These are phyloP conservation scores for Elephantulus edwardii DNA, from an alignment of 2,113 vertebrate species.

Conservation along the genomic window DNA sequence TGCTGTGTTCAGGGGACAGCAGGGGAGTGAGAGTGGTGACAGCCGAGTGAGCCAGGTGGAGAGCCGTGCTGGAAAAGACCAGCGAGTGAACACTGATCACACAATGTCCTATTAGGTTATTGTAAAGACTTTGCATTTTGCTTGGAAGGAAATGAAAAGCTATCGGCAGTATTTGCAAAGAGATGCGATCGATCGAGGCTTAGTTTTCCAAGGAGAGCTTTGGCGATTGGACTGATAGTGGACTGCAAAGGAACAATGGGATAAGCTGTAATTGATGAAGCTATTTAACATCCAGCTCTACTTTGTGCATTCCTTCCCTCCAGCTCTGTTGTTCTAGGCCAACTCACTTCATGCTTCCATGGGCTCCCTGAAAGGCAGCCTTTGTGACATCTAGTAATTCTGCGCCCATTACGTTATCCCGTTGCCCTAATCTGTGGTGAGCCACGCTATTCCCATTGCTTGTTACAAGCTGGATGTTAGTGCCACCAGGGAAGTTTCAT, in stretches of 20 bases:
- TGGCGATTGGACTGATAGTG: neutral
- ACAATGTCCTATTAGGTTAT: neutral
- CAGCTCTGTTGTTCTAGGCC: neutral
- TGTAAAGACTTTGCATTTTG: neutral
- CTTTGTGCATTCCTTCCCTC: neutral
- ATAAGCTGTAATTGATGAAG: neutral
- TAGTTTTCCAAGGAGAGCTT: neutral
- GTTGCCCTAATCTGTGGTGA: neutral
- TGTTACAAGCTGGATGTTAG: neutral
- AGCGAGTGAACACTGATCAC: neutral
- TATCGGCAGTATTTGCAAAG: neutral
- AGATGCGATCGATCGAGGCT: neutral
- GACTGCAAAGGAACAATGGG: neutral
- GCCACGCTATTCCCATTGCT: neutral
- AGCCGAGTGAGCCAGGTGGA: neutral
- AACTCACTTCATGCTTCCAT: neutral
- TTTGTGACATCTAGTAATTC: neutral
- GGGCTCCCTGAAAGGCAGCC: neutral
- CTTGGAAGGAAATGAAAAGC: neutral
- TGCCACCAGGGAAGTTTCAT: neutral
- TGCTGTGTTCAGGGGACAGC: fast-evolving
- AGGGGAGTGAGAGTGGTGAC: neutral
- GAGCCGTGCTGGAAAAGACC: neutral
- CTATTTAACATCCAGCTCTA: neutral
- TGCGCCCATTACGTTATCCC: neutral